phyloP scores from a whole-genome alignment of 2,113 vertebrate genomes.

The Sinocyclocheilus maitianheensis region DNA sequence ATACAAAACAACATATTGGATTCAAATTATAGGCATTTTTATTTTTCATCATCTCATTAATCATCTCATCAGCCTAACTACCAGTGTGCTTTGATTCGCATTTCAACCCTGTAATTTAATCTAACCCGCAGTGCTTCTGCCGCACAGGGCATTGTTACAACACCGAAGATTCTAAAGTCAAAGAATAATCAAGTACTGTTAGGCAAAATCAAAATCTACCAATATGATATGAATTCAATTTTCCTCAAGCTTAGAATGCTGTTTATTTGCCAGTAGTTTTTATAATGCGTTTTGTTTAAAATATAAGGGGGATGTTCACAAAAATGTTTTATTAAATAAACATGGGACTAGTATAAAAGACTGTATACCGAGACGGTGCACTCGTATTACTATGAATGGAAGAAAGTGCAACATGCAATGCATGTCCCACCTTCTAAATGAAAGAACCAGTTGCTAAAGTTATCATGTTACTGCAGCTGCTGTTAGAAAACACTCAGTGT shows the following conservation, averaged over 20 bases:
- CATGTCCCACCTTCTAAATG: no score
- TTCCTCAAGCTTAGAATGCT: not conserved
- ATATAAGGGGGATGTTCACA: not conserved
- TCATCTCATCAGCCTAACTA: slow-evolving; percentile 3
- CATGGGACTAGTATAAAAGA: not conserved
- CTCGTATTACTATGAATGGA: not conserved
- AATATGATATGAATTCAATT: not conserved
- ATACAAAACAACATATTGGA: not conserved
- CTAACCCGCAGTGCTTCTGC: not conserved
- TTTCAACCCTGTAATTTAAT: slow-evolving; percentile 39
- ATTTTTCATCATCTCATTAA: slow-evolving; percentile 19
- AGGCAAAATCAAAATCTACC: not conserved
- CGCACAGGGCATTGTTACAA: not conserved
- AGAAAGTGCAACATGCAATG: not conserved
- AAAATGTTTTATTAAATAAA: not conserved
- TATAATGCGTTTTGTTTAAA: not conserved
- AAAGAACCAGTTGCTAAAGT: not conserved
- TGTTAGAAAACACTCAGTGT: not conserved
- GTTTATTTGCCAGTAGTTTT: not conserved
- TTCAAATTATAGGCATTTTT: slow-evolving; percentile 12
- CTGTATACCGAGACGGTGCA: no score
- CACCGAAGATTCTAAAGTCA: slow-evolving; percentile 5
- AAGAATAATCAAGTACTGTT: not conserved
- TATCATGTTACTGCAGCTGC: not conserved
- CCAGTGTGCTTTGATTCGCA: not conserved